A percentile compares a stretch with the other conserved stretches of the same genome.
Evolutionary conservation across 2,888 invertebrate species (phyloP).

Genomic region (Netelia fuscicornis): DNA sequence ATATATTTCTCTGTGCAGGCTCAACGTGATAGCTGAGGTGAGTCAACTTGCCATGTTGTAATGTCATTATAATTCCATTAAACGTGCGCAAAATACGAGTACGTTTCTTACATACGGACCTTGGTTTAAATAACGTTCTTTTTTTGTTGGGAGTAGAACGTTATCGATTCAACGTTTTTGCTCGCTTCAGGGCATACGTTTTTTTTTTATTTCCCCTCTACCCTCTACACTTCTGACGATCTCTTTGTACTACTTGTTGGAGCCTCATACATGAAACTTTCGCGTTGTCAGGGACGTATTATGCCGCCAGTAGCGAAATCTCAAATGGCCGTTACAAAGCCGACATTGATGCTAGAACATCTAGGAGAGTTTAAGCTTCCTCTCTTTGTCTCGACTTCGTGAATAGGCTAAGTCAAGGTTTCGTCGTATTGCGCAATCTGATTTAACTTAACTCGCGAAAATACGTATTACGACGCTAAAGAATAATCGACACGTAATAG

Average conservation of each 20-base stretch:
- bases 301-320: neutral
- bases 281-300: neutral
- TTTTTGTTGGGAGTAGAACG: constrained; percentile 31
- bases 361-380: neutral
- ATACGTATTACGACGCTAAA: neutral
- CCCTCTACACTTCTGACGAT: neutral
- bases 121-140: neutral
- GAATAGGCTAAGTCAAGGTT: constrained; percentile 19
- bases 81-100: neutral
- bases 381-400: neutral
- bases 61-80: constrained; percentile 6
- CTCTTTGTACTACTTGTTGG: neutral
- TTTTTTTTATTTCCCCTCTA: neutral
- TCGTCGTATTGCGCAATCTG: constrained; percentile 44
- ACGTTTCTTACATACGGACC: neutral
- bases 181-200: neutral
- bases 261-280: neutral
- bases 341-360: neutral
- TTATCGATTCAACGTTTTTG: constrained; percentile 26
- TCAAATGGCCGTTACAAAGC: neutral
- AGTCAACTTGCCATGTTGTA: constrained; percentile 28
- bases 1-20: neutral
- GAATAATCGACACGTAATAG: neutral
- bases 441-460: constrained; percentile 8
- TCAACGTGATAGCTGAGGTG: constrained; percentile 34